phyloP scores from a whole-genome alignment of 1,140 invertebrate genomes.

The Lepidurus arcticus region DNA sequence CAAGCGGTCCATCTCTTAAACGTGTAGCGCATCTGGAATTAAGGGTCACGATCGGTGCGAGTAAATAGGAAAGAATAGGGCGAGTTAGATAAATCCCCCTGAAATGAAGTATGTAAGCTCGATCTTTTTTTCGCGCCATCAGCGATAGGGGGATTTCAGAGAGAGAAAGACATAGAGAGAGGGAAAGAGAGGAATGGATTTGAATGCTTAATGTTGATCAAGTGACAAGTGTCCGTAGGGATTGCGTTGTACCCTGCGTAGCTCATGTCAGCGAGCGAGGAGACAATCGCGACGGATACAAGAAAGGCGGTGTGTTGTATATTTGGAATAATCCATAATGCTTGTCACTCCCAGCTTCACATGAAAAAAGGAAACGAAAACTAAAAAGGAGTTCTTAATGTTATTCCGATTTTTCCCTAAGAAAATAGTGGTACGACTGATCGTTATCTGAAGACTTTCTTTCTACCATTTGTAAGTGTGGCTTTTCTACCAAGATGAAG shows the following conservation, averaged over 20 bases:
- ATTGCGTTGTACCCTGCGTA: not conserved
- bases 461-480: not conserved
- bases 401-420: too few relatives aligned
- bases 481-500: too few relatives aligned
- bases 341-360: not conserved
- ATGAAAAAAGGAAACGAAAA: not conserved
- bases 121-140: not conserved
- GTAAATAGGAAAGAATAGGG: not conserved
- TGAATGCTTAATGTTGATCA: slow-evolving; percentile 19
- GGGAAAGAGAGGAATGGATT: not conserved
- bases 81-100: not conserved
- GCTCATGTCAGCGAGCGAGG: not conserved
- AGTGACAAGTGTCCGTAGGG: not conserved
- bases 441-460: not conserved
- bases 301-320: not conserved
- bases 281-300: not conserved
- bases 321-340: slow-evolving; percentile 15
- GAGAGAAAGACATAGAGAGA: not conserved
- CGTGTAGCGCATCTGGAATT: not conserved
- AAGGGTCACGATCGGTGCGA: not conserved
- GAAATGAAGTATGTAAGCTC: not conserved
- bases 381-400: not conserved
- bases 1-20: not conserved
- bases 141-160: not conserved
- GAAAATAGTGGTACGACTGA: not conserved